phyloP scores from a whole-genome alignment of 2,113 vertebrate genomes.

The Ceuthmochares aereus region DNA sequence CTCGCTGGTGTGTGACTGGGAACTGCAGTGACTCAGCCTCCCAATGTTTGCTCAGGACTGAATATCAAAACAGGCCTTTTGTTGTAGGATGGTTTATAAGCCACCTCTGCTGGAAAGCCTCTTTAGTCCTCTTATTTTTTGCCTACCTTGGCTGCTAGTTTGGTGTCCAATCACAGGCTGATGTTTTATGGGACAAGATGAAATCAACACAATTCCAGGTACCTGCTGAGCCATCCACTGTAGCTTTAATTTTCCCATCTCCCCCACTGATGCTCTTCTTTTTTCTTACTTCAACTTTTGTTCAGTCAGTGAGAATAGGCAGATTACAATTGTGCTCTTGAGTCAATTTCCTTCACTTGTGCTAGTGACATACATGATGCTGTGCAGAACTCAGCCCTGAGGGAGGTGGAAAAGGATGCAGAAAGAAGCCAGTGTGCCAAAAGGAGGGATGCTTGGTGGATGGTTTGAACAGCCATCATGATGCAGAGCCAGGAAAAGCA shows the following conservation, averaged over 20 bases:
- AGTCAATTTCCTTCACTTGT: neutral
- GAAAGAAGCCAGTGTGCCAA: neutral
- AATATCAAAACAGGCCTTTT: neutral
- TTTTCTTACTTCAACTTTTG: neutral
- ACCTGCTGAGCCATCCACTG: neutral
- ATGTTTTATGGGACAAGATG: neutral
- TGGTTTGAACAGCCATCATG: neutral
- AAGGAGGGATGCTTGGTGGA: neutral
- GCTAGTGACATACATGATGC: neutral
- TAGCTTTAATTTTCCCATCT: neutral
- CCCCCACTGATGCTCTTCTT: neutral
- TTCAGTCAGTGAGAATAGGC: neutral
- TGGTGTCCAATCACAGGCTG: constrained; percentile 6
- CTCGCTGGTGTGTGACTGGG: neutral
- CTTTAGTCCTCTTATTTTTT: neutral
- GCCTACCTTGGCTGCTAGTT: neutral
- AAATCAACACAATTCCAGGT: neutral
- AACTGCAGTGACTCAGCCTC: neutral
- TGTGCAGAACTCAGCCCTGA: neutral
- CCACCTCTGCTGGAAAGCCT: neutral
- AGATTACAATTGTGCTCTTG: neutral
- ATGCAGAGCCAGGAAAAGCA: neutral
- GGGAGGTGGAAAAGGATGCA: neutral
- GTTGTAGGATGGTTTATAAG: neutral
- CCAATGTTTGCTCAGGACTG: neutral